These are phyloP conservation scores for Ectropis grisescens DNA, from an alignment of 1,140 invertebrate genomes.

Conservation along the genomic window DNA sequence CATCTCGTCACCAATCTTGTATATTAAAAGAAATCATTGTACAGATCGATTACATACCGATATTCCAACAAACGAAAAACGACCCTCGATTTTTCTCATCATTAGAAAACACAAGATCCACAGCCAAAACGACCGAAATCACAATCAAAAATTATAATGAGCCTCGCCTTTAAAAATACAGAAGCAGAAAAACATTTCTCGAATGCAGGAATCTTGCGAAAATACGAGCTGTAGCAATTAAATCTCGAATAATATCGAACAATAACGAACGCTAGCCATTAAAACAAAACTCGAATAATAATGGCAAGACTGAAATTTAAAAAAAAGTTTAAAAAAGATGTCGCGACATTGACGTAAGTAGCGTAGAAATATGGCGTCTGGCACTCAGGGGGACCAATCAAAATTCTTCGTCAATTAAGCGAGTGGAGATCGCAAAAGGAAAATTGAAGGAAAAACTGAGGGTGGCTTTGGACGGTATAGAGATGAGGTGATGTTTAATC, in stretches of 20 bases:
- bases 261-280: slow-evolving; percentile 64
- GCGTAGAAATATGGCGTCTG: slow-evolving; percentile 60
- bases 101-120: too few relatives aligned
- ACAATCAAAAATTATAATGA: slow-evolving; percentile 3
- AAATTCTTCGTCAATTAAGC: slow-evolving; percentile 69
- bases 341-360: slow-evolving; percentile 40
- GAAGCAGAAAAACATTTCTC: slow-evolving; percentile 20
- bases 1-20: too few relatives aligned
- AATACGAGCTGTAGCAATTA: slow-evolving; percentile 41
- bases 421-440: slow-evolving; percentile 62
- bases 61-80: too few relatives aligned
- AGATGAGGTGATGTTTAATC: too few relatives aligned
- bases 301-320: slow-evolving; percentile 52
- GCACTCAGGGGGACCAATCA: slow-evolving; percentile 51
- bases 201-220: slow-evolving; percentile 12
- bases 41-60: too few relatives aligned
- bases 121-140: too few relatives aligned
- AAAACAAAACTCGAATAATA: slow-evolving; percentile 66
- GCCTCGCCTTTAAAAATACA: slow-evolving; percentile 2
- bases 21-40: too few relatives aligned
- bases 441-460: slow-evolving; percentile 66
- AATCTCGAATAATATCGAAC: slow-evolving; percentile 49
- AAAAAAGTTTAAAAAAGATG: slow-evolving; percentile 27
- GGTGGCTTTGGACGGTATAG: slow-evolving; percentile 33
- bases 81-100: too few relatives aligned